Base-by-base conservation (phyloP, 2,888 invertebrate species). In the Glaucopsyche alexis region DNA sequence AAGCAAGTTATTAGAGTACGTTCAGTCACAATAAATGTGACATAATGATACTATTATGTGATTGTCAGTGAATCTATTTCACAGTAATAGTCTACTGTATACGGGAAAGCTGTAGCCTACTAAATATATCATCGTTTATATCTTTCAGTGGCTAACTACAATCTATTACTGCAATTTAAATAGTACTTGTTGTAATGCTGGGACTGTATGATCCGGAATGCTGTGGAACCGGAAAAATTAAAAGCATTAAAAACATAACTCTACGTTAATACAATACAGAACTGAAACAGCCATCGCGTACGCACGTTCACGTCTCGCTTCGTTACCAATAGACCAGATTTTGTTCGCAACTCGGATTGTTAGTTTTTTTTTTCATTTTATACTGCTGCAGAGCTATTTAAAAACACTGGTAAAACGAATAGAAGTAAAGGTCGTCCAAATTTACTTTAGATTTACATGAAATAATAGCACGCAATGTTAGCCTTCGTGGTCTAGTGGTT, bases 251-350 rank as follows among this genome's bases (percentile, higher is more conserved):
- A 29, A 29, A 29, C 4, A 29, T 2, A 29, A 29, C 29, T 29
- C 29, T 29, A 4, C 29, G 29, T 4, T 29, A 29, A 29, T 29
- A 29, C 42, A 7, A 42, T 42, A 42, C 42, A 42, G 42, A 7
- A 8, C 8, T 0, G 7, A 42, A 7, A 7, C 42, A 8, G 7
- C 55, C 69, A 75, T 76, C 75, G 71, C 73, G 76, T 66, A 83
- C 83, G 85, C 86, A 83, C 85, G 85, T 81, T 71, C 45, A 79
- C 78, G 78, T 78, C 82, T 84, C 84, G 87, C 85, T 89, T 89
- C 87, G 86, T 88, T 89, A 88, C 85, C 85, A 83, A 83, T 87
- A 87, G 88, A 85, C 81, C 84, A 29, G 29, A 29, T 29, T 29
- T 29, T 29, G 29, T 4, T 29, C 29, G 29, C 29, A 2, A 29